Evolutionary conservation across 2,888 invertebrate species (phyloP).

Genomic region (Atrina japonica): DNA sequence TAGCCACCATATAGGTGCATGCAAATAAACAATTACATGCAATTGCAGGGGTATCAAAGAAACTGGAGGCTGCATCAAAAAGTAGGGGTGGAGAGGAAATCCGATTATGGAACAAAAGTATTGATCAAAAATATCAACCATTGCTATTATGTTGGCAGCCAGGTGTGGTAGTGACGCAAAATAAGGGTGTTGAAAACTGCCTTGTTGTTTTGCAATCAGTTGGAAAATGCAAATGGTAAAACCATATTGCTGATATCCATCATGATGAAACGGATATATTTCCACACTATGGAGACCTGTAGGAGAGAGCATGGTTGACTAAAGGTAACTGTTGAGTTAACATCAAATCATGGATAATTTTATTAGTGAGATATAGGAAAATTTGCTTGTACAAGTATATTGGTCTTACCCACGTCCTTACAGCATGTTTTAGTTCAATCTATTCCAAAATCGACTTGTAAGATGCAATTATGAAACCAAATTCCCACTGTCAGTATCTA

Average conservation of each 20-base stretch:
- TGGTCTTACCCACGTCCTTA: too few relatives aligned
- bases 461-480: too few relatives aligned
- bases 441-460: too few relatives aligned
- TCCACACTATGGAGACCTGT: conserved; percentile 25
- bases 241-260: conserved; percentile 39
- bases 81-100: conserved; percentile 26
- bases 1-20: conserved; percentile 23
- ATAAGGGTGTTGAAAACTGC: conserved; percentile 36
- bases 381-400: too few relatives aligned
- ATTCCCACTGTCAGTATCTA: too few relatives aligned
- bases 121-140: conserved; percentile 38
- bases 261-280: conserved; percentile 18
- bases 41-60: too few relatives aligned
- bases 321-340: too few relatives aligned
- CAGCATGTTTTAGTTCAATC: too few relatives aligned
- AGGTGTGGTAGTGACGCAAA: conserved; percentile 14
- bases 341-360: too few relatives aligned
- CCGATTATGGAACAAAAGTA: conserved; percentile 39
- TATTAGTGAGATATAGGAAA: too few relatives aligned
- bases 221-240: too few relatives aligned
- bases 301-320: conserved; percentile 31
- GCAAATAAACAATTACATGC: too few relatives aligned
- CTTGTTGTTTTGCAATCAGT: conserved; percentile 36
- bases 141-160: conserved; percentile 13
- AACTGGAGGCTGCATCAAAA: conserved; percentile 36